Evolutionary conservation across 2,888 invertebrate genomes (phyloP), one percentile per base, ranked within the genome.

Genomic region (Papilio elwesi): DNA sequence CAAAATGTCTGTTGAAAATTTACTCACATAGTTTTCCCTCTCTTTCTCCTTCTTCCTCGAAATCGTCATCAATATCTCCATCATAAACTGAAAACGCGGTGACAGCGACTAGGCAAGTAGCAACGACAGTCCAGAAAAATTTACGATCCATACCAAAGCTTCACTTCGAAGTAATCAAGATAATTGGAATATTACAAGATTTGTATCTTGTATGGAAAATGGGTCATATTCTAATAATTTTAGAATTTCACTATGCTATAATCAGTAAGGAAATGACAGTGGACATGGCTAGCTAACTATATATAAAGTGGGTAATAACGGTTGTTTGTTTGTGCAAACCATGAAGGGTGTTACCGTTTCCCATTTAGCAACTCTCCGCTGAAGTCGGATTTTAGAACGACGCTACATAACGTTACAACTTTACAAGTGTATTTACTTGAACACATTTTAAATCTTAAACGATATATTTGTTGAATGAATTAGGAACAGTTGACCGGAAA

Each of bases 241-340:
- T 77, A 76, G 76, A 74, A 73, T 77, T 75, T 66, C 69, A 59
- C 68, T 57, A 68, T 13, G 11, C 52, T 55, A 38, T 52, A 62
- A 65, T 73, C 75, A 73, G 78, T 76, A 75, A 80, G 73, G 77
- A 88, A 91, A 91, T 92, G 88, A 82, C 83, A 80, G 81, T 76
- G 74, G 74, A 83, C 82, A 76, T 78, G 78, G 80, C 79, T 83
- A 79, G 81, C 78, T 83, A 84, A 63, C 74, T 80, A 70, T 90
- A 86, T 90, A 91, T 92, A 91, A 90, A 83, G 86, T 91, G 76
- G 85, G 84, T 82, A 78, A 81, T 93, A 92, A 92, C 93, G 92
- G 93, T 90, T 70, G 69, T 76, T 48, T 91, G 82, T 92, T 91
- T 91, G 88, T 83, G 81, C 70, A 86, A 89, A 80, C 70, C 80